These are phyloP conservation scores for Drosophila aff. DNA, from an alignment of 1,140 invertebrate species.

Conservation along the genomic window DNA sequence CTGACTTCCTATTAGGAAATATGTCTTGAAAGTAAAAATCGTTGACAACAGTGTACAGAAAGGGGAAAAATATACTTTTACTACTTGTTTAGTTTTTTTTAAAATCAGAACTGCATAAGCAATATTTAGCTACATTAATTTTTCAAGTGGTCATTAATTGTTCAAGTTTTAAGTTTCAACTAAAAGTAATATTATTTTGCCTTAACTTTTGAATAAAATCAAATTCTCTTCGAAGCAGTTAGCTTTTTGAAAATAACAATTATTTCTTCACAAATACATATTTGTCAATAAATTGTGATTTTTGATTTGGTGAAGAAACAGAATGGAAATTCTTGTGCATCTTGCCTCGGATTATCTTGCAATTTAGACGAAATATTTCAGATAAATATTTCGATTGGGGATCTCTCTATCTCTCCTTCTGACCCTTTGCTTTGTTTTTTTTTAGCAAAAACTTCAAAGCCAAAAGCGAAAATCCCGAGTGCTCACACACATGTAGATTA, in stretches of 20 bases:
- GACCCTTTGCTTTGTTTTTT: slow-evolving; percentile 2
- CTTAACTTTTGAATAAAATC: background rate
- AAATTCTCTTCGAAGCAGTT: background rate
- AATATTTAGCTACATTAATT: background rate
- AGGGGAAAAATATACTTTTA: too few relatives aligned
- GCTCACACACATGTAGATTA: slow-evolving; percentile 19
- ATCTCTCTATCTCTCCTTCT: background rate
- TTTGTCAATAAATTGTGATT: slow-evolving; percentile 2
- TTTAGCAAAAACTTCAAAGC: slow-evolving; percentile 5
- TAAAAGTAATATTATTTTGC: background rate
- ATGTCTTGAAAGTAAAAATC: background rate
- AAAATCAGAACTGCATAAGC: background rate
- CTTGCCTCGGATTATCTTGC: slow-evolving; percentile 11
- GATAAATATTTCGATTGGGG: slow-evolving; percentile 20
- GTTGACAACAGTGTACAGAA: background rate
- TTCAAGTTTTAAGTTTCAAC: background rate
- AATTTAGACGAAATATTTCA: slow-evolving; percentile 18
- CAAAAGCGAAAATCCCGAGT: slow-evolving; percentile 15
- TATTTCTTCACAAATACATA: slow-evolving; percentile 10
- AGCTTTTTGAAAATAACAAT: background rate
- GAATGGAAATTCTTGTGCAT: background rate
- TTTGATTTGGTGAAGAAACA: background rate
- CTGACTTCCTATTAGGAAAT: background rate
- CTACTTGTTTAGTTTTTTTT: too few relatives aligned
- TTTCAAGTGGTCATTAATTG: background rate